Percentiles rank a stretch among this genome's conserved stretches.
Conservation (phyloP, 2,888 invertebrate species). For the Drosophila rellima region DNA sequence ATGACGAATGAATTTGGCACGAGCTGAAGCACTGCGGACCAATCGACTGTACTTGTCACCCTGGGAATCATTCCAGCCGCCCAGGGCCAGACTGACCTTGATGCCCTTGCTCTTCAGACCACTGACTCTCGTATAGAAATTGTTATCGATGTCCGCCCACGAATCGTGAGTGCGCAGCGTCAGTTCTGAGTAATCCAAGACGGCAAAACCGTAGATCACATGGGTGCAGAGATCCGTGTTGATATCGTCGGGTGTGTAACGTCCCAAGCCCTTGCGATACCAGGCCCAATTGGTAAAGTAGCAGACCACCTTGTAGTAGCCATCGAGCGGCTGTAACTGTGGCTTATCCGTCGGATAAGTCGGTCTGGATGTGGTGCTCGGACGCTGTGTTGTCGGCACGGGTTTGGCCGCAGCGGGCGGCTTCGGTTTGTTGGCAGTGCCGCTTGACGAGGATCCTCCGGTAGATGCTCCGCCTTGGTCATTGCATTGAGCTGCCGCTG, state of each 20-base stretch:
- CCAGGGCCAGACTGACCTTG: constrained; percentile 94
- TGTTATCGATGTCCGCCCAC: constrained; percentile 96
- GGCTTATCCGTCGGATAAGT: constrained; percentile 82
- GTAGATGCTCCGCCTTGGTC: constrained; percentile 35
- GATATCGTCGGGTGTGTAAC: constrained; percentile 94
- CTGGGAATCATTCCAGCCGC: constrained; percentile 98
- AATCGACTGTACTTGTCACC: constrained; percentile 95
- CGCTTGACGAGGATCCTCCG: constrained; percentile 14
- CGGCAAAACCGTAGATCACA: constrained; percentile 96
- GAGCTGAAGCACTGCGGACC: constrained; percentile 91
- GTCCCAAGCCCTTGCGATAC: constrained; percentile 93
- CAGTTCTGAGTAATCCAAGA: constrained; percentile 93
- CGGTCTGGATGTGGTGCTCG: constrained; percentile 78
- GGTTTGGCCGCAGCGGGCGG: constrained; percentile 68
- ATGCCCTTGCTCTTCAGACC: constrained; percentile 92
- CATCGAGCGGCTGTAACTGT: constrained; percentile 87
- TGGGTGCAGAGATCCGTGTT: constrained; percentile 96
- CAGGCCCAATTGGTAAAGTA: constrained; percentile 98
- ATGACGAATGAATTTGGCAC: constrained; percentile 91
- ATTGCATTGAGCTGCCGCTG: constrained; percentile 88
- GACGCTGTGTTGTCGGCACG: constrained; percentile 76
- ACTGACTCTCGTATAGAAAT: constrained; percentile 94
- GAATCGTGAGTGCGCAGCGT: constrained; percentile 94
- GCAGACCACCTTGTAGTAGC: constrained; percentile 93
- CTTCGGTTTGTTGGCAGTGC: constrained; percentile 39